Conservation (phyloP, 2,888 invertebrate species). For the Metalampra italica region DNA sequence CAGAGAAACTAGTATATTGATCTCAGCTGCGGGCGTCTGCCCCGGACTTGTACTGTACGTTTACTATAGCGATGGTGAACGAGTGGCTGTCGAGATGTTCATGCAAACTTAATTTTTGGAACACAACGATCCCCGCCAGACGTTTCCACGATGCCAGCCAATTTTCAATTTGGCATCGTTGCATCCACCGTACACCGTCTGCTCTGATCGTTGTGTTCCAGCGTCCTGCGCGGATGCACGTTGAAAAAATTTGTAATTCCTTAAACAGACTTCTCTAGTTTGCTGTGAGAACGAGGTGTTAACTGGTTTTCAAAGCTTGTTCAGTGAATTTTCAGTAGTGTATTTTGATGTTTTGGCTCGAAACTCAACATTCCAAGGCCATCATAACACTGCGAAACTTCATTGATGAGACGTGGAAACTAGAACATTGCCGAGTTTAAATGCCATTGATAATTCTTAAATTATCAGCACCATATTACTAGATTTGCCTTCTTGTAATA, state of each 20-base stretch:
- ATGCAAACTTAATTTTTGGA: not conserved
- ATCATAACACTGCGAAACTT: not conserved
- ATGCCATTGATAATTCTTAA: not conserved
- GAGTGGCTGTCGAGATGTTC: not conserved
- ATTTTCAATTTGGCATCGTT: not conserved
- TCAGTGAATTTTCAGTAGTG: not conserved
- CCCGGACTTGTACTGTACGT: slow-evolving; percentile 19
- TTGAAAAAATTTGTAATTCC: not conserved
- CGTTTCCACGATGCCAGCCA: not conserved
- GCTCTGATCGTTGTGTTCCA: not conserved
- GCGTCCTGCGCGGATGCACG: not conserved
- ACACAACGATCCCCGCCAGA: not conserved
- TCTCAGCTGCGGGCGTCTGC: slow-evolving; percentile 68
- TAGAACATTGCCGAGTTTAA: not conserved
- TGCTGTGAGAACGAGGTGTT: not conserved
- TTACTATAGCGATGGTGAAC: slow-evolving; percentile 9
- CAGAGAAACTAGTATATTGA: slow-evolving; percentile 70
- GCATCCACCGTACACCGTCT: not conserved
- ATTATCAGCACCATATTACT: not conserved
- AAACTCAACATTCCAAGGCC: not conserved
- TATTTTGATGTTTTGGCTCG: not conserved
- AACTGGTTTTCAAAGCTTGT: not conserved
- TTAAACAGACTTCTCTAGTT: not conserved
- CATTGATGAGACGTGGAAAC: not conserved
- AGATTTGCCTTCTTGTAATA: not conserved